phyloP scores from a whole-genome alignment of 2,888 invertebrate genomes.

The Drosophila neoperkinsi region DNA sequence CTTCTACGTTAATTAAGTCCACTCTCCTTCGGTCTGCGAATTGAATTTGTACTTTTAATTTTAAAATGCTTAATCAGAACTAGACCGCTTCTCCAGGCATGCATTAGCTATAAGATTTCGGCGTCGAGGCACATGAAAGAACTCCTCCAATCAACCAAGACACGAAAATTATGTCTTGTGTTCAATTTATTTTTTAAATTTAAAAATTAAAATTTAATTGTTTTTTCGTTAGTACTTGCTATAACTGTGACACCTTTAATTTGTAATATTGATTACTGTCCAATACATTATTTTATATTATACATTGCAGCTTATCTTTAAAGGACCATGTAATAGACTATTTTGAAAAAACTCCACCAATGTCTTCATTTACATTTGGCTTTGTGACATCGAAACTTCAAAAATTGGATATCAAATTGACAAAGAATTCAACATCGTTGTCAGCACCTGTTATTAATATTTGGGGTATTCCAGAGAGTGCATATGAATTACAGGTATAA shows the following conservation, averaged over 20 bases:
- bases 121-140: not conserved
- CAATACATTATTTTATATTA: not conserved
- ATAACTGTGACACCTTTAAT: not conserved
- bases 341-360: constrained; percentile 90
- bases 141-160: not conserved
- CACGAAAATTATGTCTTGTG: no score
- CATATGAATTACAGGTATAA: constrained; percentile 77
- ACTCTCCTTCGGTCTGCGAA: no score
- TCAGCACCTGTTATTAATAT: constrained; percentile 83
- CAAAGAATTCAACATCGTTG: not conserved
- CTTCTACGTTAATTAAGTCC: not conserved
- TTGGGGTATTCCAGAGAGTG: constrained; percentile 84
- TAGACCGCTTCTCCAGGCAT: not conserved
- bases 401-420: constrained; percentile 29
- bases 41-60: no score
- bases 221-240: not conserved
- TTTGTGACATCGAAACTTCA: constrained; percentile 89
- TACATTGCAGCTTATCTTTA: constrained; percentile 61
- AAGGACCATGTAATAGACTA: constrained; percentile 88
- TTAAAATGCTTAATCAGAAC: not conserved
- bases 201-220: not conserved
- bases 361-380: constrained; percentile 91
- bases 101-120: not conserved
- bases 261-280: not conserved
- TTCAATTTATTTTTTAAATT: no score